Conservation (phyloP, 53 echinoderm and acorn worm species). For the Paracentrotus lividus region DNA sequence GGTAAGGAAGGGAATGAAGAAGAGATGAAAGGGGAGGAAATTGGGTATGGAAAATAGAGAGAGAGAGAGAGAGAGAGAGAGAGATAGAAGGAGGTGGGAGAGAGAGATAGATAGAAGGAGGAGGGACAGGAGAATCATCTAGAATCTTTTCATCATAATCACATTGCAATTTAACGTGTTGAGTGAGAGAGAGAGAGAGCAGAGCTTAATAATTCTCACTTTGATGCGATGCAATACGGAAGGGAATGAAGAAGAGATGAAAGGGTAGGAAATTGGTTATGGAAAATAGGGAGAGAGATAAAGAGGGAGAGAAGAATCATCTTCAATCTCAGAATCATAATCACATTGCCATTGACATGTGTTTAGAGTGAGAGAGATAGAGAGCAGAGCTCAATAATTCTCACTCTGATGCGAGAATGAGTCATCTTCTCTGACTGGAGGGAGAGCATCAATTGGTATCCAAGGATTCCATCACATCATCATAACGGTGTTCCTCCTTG, state of each 20-base stretch:
- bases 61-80: too few relatives aligned
- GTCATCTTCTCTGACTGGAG: slow-evolving; percentile 7
- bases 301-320: neutral
- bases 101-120: neutral
- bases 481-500: slow-evolving; percentile 5
- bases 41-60: too few relatives aligned
- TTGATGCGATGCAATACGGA: too few relatives aligned
- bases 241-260: neutral
- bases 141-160: too few relatives aligned
- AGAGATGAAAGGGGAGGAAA: too few relatives aligned
- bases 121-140: neutral
- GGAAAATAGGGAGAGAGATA: neutral
- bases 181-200: slow-evolving; percentile 22
- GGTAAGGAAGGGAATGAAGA: too few relatives aligned
- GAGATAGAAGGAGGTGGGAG: too few relatives aligned
- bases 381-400: slow-evolving; percentile 12
- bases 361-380: neutral
- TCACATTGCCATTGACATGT: too few relatives aligned
- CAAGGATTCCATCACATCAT: slow-evolving; percentile 43
- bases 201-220: too few relatives aligned
- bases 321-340: too few relatives aligned
- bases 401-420: slow-evolving; percentile 12
- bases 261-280: neutral
- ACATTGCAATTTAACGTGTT: too few relatives aligned
- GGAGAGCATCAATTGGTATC: slow-evolving; percentile 2